A percentile compares a stretch with the other conserved stretches of the same genome.
phyloP scores from a whole-genome alignment of 2,797 vertebrate genomes.

The Cephalopachus bancanus region DNA sequence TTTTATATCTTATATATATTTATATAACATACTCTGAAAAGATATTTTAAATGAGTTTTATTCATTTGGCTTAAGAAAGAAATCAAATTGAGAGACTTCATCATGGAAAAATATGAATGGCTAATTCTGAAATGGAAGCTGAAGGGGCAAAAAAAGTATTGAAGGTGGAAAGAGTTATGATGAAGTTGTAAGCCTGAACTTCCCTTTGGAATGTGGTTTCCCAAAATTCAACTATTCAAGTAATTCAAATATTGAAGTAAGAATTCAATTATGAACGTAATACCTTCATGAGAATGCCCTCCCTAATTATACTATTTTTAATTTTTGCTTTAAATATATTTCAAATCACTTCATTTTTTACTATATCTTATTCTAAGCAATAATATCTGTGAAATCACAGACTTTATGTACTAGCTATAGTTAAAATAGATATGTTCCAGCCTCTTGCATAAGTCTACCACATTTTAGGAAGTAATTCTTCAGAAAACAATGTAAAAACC shows the following conservation, averaged over 20 bases:
- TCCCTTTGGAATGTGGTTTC: neutral
- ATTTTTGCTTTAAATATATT: conserved; percentile 7
- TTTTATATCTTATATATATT: neutral
- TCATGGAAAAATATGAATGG: neutral
- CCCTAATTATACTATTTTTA: neutral
- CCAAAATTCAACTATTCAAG: neutral
- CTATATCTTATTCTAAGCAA: conserved; percentile 28
- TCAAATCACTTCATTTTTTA: neutral
- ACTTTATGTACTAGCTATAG: neutral
- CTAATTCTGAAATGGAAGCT: neutral
- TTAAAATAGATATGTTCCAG: neutral
- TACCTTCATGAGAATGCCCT: neutral
- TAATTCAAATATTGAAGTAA: neutral
- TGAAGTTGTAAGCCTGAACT: neutral
- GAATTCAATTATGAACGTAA: neutral
- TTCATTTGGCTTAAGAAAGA: neutral
- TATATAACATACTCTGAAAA: neutral
- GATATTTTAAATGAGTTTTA: conserved; percentile 19
- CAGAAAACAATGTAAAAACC: neutral
- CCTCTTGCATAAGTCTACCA: neutral
- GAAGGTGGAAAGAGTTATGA: neutral
- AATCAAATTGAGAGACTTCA: neutral
- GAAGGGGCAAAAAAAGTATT: neutral
- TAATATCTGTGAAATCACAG: neutral
- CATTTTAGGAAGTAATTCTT: neutral